phyloP scores from a whole-genome alignment of 1,140 invertebrate species.

The Mactra quadrangularis region DNA sequence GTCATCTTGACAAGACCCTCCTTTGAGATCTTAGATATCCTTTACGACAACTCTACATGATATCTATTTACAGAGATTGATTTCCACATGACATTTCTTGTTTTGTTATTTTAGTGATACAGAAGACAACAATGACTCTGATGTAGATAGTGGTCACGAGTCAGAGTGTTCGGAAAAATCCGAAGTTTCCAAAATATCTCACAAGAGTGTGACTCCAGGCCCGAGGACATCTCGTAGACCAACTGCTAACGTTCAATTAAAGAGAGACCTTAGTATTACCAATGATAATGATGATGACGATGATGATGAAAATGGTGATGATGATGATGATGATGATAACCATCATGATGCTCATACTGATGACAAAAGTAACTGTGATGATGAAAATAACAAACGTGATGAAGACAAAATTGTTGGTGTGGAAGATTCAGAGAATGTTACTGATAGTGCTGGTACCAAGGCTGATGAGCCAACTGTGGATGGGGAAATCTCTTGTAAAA shows the following conservation, averaged over 20 bases:
- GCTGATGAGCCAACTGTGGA: too few relatives aligned
- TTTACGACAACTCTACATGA: too few relatives aligned
- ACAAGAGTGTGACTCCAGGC: background rate
- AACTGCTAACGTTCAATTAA: slow-evolving; percentile 45
- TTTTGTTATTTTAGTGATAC: slow-evolving; percentile 35
- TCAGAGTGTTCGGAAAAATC: slow-evolving; percentile 27
- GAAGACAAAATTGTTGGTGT: background rate
- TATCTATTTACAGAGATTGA: too few relatives aligned
- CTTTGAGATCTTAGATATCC: too few relatives aligned
- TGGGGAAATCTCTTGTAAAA: too few relatives aligned
- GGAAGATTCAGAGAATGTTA: background rate
- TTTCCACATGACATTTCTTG: too few relatives aligned
- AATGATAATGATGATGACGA: slow-evolving; percentile 19
- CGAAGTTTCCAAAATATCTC: slow-evolving; percentile 36
- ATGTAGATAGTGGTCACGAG: slow-evolving; percentile 45
- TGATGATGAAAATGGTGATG: background rate
- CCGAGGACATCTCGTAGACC: slow-evolving; percentile 13
- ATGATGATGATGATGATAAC: background rate
- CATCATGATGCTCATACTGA: background rate
- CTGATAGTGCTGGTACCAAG: background rate
- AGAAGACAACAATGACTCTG: slow-evolving; percentile 47
- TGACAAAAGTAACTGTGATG: background rate
- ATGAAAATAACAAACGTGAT: background rate
- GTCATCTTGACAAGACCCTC: too few relatives aligned
- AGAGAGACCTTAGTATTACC: slow-evolving; percentile 39